Evolutionary conservation across 2,888 invertebrate genomes (phyloP).

Genomic region (Sabatieria punctata): DNA sequence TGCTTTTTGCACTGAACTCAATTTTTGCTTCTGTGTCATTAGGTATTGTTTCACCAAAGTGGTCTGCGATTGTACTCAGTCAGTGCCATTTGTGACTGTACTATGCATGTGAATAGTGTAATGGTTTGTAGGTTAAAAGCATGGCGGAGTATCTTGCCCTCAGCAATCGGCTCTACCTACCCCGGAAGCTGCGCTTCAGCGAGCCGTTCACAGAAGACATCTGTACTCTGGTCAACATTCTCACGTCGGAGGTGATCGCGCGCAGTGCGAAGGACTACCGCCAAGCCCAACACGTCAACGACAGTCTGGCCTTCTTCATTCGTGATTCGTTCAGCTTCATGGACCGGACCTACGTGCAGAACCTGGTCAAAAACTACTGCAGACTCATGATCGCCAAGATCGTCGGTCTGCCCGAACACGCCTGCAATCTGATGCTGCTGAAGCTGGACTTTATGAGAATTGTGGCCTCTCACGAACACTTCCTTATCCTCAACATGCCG

Average conservation of each 20-base stretch:
- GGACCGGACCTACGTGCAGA: slow-evolving; percentile 71
- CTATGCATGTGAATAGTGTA: no score
- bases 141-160: slow-evolving; percentile 76
- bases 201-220: slow-evolving; percentile 77
- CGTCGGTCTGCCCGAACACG: slow-evolving; percentile 41
- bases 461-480: slow-evolving; percentile 85
- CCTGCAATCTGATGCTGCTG: slow-evolving; percentile 30
- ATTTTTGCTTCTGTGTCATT: no score
- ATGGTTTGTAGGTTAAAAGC: slow-evolving; percentile 74
- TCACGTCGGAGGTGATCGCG: slow-evolving; percentile 64
- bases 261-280: slow-evolving; percentile 36
- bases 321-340: slow-evolving; percentile 74
- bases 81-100: no score
- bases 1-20: no score
- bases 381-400: slow-evolving; percentile 52
- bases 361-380: slow-evolving; percentile 39
- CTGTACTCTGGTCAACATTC: slow-evolving; percentile 54
- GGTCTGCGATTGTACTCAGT: no score
- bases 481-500: slow-evolving; percentile 72
- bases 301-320: slow-evolving; percentile 76
- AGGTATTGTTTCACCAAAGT: no score
- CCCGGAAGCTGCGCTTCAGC: slow-evolving; percentile 65
- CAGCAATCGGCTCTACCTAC: slow-evolving; percentile 45
- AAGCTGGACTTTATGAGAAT: slow-evolving; percentile 80
- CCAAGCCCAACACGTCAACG: slow-evolving; percentile 27